Evolutionary conservation across 2,888 invertebrate genomes (phyloP).

Genomic region (Anthophora plumipes): DNA sequence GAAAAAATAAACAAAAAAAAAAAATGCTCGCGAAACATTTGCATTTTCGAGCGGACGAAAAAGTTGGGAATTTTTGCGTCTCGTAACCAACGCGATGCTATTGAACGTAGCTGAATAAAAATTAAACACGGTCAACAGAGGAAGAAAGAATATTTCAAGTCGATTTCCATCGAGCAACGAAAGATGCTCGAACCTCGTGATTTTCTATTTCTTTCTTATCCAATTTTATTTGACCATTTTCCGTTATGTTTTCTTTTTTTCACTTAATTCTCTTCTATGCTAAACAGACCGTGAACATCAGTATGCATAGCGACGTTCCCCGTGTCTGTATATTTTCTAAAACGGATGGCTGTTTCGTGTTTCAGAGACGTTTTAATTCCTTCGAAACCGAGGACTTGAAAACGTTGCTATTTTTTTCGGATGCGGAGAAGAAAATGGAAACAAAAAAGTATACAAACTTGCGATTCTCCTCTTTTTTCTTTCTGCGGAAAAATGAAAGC

Average conservation of each 20-base stretch:
- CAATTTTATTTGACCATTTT: not conserved
- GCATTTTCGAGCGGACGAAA: not conserved
- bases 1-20: no score
- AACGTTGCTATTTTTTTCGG: not conserved
- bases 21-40: not conserved
- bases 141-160: not conserved
- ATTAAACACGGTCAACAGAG: not conserved
- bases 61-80: not conserved
- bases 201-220: not conserved
- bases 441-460: not conserved
- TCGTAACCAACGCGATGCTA: not conserved
- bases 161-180: not conserved
- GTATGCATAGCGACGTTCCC: not conserved
- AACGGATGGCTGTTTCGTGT: not conserved
- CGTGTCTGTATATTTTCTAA: not conserved
- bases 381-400: not conserved
- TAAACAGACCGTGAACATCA: not conserved
- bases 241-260: not conserved
- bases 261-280: not conserved
- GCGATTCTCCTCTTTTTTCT: not conserved
- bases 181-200: not conserved
- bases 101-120: conserved; percentile 11
- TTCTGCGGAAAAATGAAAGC: not conserved
- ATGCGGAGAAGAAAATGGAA: not conserved
- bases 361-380: conserved; percentile 15